These are phyloP conservation scores for Hippocampus kuda DNA, from an alignment of 2,797 vertebrate species.

Conservation along the genomic window DNA sequence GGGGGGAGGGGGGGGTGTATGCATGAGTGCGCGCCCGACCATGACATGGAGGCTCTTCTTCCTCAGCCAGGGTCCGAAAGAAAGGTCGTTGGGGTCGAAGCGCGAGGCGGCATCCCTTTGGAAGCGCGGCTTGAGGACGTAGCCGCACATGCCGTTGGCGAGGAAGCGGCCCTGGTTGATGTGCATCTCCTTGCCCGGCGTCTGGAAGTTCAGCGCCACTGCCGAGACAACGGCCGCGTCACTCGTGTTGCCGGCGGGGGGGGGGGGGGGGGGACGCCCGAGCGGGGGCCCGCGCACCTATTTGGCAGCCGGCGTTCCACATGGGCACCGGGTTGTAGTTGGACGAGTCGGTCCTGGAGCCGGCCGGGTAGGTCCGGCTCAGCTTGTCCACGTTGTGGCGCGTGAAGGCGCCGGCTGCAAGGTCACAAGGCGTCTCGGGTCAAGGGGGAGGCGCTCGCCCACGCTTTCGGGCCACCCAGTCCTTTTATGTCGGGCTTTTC, in stretches of 20 bases:
- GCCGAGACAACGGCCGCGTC: slow-evolving; percentile 11
- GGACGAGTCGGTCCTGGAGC: slow-evolving; percentile 89
- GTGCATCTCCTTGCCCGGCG: slow-evolving; percentile 82
- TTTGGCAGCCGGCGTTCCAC: slow-evolving; percentile 92
- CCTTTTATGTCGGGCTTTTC: too few species aligned
- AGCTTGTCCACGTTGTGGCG: slow-evolving; percentile 84
- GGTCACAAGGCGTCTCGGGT: not conserved
- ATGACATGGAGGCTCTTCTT: slow-evolving; percentile 74
- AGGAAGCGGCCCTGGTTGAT: slow-evolving; percentile 86
- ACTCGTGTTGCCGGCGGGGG: not conserved
- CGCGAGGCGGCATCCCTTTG: slow-evolving; percentile 67
- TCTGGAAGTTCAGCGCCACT: slow-evolving; percentile 98
- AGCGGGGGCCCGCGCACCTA: slow-evolving; percentile 21
- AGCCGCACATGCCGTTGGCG: slow-evolving; percentile 80
- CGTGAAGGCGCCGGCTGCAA: slow-evolving; percentile 66
- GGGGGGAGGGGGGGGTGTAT: too few species aligned
- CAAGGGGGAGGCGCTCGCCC: too few species aligned
- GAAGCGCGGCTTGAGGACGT: slow-evolving; percentile 86
- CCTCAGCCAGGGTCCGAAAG: slow-evolving; percentile 70
- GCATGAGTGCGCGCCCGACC: slow-evolving; percentile 48
- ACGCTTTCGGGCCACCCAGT: too few species aligned
- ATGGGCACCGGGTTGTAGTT: slow-evolving; percentile 87
- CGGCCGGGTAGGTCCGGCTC: slow-evolving; percentile 87
- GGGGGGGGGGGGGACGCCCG: not conserved
- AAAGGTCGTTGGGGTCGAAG: slow-evolving; percentile 73